These are phyloP conservation scores for Macropus fuliginosus DNA, from an alignment of 2,797 vertebrate genomes.

Conservation along the genomic window DNA sequence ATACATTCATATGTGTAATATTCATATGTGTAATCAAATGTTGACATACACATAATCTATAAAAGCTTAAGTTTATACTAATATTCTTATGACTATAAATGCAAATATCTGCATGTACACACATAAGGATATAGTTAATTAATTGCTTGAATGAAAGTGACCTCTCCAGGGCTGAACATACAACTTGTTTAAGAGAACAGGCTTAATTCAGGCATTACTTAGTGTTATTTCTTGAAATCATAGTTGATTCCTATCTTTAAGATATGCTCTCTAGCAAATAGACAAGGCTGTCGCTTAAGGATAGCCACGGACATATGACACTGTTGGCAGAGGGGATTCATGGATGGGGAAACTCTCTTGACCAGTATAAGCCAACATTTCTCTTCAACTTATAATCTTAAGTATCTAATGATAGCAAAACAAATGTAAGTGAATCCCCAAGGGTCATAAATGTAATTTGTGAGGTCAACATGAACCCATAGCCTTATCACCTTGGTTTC, in stretches of 20 bases:
- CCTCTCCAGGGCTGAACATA: background rate
- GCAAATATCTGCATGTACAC: background rate
- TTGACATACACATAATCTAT: background rate
- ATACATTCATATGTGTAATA: no score
- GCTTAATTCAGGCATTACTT: background rate
- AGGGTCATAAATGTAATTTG: background rate
- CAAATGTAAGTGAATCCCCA: background rate
- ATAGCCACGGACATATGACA: background rate
- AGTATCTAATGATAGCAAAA: background rate
- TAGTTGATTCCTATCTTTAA: background rate
- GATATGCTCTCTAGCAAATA: background rate
- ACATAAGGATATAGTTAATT: background rate
- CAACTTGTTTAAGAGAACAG: background rate
- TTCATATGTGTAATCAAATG: no score
- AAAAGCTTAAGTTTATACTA: background rate
- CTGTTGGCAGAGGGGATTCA: background rate
- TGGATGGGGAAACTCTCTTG: background rate
- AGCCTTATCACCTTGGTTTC: background rate
- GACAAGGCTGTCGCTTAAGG: background rate
- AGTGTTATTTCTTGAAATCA: background rate
- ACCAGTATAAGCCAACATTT: background rate
- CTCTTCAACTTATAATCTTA: background rate
- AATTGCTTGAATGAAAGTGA: background rate
- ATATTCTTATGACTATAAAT: background rate
- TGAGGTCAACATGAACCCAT: background rate